Evolutionary conservation across 2,888 invertebrate genomes (phyloP), one percentile per base, ranked within the genome.

Genomic region (Nymphalis polychloros): DNA sequence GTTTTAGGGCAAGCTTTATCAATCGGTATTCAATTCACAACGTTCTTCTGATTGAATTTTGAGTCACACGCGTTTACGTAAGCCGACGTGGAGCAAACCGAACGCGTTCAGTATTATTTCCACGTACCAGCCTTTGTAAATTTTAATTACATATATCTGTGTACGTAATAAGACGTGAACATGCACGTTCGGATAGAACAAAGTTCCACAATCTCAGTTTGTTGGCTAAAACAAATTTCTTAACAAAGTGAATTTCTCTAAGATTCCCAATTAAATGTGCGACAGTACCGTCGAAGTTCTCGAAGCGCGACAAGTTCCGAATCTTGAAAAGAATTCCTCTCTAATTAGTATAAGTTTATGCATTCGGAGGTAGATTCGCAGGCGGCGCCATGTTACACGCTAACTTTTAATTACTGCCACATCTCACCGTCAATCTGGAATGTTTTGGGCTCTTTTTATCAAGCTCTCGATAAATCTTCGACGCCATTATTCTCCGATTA

Each of bases 261-360:
- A 89, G 87, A 89, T 89, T 91, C 88, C 85, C 90, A 92, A 92
- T 92, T 91, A 92, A 90, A 88, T 83, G 87, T 83, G 88, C 84
- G 88, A 89, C 89, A 87, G 85, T 86, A 80, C 80, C 83, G 86
- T 81, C 84, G 82, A 89, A 90, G 81, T 90, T 89, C 75, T 79
- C 77, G 70, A 67, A 73, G 70, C 71, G 74, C 78, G 80, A 81
- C 79, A 87, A 89, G 84, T 90, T 88, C 86, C 86, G 87, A 90
- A 90, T 90, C 89, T 90, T 87, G 82, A 77, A 86, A 92, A 92
- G 90, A 92, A 91, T 92, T 89, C 81, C 82, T 82, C 82, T 80
- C 82, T 91, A 91, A 92, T 92, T 91, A 90, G 90, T 86, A 86
- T 86, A 92, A 91, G 89, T 92, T 90, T 90, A 91, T 91, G 87